Conservation (phyloP, 2,888 invertebrate genomes). For the Spisula solida region DNA sequence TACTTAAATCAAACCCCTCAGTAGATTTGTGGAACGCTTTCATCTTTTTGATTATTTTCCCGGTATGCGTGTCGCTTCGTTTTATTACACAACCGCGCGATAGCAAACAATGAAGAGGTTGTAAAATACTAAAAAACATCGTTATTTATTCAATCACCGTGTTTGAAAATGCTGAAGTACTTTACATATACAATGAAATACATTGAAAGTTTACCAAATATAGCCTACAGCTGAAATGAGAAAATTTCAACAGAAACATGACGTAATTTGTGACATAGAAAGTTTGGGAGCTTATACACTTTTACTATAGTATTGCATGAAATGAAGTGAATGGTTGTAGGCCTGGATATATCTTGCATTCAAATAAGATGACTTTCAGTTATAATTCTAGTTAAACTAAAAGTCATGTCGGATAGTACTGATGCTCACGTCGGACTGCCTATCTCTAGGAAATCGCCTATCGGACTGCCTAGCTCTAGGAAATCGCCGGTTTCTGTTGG, state of each 20-base stretch:
- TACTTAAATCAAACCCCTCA: not conserved
- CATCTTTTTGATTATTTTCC: constrained; percentile 5
- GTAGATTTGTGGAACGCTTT: not conserved
- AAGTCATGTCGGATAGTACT: not conserved
- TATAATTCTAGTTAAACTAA: not conserved
- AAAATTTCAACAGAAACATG: not conserved
- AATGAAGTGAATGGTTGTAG: not conserved
- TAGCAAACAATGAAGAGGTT: not conserved
- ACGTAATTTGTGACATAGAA: not conserved
- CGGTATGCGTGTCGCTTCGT: not conserved
- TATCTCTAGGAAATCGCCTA: not conserved
- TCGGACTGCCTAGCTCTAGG: not conserved
- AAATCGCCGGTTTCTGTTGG: not conserved
- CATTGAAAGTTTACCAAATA: not conserved
- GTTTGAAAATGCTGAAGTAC: not conserved
- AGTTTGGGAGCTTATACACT: no score
- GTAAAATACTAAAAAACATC: not conserved
- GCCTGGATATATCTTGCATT: not conserved
- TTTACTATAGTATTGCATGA: no score
- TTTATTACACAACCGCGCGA: not conserved
- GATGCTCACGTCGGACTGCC: not conserved
- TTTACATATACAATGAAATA: not conserved
- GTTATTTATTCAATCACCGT: not conserved
- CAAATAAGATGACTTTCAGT: not conserved
- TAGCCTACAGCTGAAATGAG: not conserved